These are phyloP conservation scores for Ypsolopha sequella DNA, from an alignment of 2,888 invertebrate species.

Conservation along the genomic window DNA sequence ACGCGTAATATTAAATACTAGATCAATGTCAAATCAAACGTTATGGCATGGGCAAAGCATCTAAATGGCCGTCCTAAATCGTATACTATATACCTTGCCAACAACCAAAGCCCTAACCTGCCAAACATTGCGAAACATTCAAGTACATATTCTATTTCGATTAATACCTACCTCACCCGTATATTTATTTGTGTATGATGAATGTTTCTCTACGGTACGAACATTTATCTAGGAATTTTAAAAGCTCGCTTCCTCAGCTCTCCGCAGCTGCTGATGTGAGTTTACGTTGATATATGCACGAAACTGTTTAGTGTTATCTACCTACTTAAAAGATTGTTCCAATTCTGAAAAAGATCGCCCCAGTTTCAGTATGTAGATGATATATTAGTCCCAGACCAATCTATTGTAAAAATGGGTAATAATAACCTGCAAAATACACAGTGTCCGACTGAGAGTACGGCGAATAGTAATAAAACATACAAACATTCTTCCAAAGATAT, in stretches of 20 bases:
- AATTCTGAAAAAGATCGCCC: no score
- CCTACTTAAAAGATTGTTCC: no score
- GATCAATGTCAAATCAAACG: constrained; percentile 3
- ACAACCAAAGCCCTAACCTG: constrained; percentile 33
- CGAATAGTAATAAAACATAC: no score
- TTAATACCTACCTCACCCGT: constrained; percentile 54
- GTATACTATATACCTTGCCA: constrained; percentile 30
- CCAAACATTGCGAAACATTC: constrained; percentile 60
- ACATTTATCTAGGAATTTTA: constrained; percentile 64
- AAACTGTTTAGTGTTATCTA: no score
- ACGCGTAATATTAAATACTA: neutral
- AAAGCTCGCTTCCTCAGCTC: constrained; percentile 27
- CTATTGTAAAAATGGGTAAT: no score
- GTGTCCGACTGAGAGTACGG: no score
- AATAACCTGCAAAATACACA: no score
- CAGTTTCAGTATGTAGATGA: no score
- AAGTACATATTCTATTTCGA: constrained; percentile 65
- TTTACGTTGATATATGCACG: no score
- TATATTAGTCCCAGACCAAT: no score
- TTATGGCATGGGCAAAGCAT: constrained; percentile 1
- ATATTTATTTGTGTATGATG: constrained; percentile 66
- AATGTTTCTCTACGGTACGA: constrained; percentile 21
- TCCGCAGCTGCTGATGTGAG: no score
- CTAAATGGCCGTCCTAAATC: constrained; percentile 27
- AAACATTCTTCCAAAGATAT: no score